These are phyloP conservation scores for Cantharis lateralis DNA, from an alignment of 2,888 invertebrate genomes.

Conservation along the genomic window DNA sequence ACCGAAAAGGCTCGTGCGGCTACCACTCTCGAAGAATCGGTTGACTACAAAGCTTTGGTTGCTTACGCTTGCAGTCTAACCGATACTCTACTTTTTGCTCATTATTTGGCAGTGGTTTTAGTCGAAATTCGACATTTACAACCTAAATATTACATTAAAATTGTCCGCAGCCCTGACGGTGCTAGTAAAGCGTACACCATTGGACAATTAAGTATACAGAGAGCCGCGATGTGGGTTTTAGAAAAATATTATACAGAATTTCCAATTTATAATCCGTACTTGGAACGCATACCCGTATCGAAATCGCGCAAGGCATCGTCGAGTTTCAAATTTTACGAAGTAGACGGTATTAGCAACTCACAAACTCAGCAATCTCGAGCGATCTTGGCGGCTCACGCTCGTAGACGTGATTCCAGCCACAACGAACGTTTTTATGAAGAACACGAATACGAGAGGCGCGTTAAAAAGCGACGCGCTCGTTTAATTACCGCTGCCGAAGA, in stretches of 20 bases:
- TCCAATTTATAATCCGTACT: constrained; percentile 94
- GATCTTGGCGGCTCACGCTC: constrained; percentile 74
- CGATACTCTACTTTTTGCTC: constrained; percentile 92
- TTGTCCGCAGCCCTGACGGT: constrained; percentile 95
- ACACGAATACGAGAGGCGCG: constrained; percentile 92
- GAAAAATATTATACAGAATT: constrained; percentile 97
- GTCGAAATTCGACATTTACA: constrained; percentile 92
- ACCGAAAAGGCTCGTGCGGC: constrained; percentile 81
- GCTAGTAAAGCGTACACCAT: constrained; percentile 86
- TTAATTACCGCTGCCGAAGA: constrained; percentile 95
- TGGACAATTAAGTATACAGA: constrained; percentile 89
- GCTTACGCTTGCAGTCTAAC: constrained; percentile 91
- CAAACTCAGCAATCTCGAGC: constrained; percentile 70
- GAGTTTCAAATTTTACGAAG: constrained; percentile 96
- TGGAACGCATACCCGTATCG: constrained; percentile 87
- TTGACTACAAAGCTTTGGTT: constrained; percentile 87
- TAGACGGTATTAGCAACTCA: constrained; percentile 75
- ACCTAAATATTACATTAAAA: constrained; percentile 85
- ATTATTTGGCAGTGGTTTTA: constrained; percentile 90
- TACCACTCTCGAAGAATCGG: constrained; percentile 77
- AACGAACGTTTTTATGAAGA: constrained; percentile 98
- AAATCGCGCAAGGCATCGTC: constrained; percentile 78
- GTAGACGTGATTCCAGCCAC: constrained; percentile 89
- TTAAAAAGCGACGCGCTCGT: constrained; percentile 87
- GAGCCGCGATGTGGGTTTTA: constrained; percentile 92